phyloP scores from a whole-genome alignment of 2,797 vertebrate species.

The Chloroceryle inda region DNA sequence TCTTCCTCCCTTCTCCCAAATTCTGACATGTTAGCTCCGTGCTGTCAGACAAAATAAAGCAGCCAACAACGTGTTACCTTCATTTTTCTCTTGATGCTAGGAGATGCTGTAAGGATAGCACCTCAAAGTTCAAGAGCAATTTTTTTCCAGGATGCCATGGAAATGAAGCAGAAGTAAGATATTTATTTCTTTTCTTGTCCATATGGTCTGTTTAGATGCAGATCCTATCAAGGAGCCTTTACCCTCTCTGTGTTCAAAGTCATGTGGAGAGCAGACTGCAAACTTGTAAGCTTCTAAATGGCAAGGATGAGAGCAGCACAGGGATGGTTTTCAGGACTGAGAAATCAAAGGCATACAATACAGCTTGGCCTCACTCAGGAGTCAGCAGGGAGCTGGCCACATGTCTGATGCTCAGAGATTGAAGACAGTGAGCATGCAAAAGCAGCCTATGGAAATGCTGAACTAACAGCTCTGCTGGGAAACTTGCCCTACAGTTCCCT shows the following conservation, averaged over 20 bases:
- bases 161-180: slow-evolving; percentile 7
- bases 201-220: neutral
- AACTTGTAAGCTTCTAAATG: neutral
- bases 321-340: neutral
- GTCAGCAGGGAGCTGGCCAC: neutral
- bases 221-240: neutral
- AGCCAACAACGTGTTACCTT: neutral
- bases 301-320: neutral
- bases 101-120: neutral
- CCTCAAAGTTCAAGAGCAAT: neutral
- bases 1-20: neutral
- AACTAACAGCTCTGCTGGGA: slow-evolving; percentile 32
- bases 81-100: neutral
- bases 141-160: neutral
- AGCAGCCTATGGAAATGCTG: neutral
- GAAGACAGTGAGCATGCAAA: neutral
- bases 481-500: neutral
- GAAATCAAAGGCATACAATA: neutral
- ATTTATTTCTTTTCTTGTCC: neutral
- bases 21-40: neutral
- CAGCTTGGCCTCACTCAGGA: neutral
- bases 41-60: neutral
- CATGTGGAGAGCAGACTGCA: neutral
- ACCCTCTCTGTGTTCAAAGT: neutral
- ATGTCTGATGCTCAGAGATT: neutral